Evolutionary conservation across 1,140 invertebrate species (phyloP).

Genomic region (Zaprionus ghesquierei): DNA sequence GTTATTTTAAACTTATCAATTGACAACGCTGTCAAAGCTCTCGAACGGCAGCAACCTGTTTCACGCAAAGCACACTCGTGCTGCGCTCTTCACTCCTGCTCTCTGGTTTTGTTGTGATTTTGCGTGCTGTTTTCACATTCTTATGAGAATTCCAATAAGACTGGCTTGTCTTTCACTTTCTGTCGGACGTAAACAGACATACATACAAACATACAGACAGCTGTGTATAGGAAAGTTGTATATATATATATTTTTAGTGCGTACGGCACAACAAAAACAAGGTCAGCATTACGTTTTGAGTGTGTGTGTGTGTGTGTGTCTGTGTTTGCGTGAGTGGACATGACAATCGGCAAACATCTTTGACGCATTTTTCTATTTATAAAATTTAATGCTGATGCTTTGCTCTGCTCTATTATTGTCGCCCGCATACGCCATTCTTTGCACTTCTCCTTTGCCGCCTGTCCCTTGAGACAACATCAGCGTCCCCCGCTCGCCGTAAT

Average conservation of each 20-base stretch:
- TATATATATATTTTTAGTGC: conserved; percentile 26
- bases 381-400: not conserved
- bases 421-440: conserved; percentile 32
- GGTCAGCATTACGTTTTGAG: conserved; percentile 38
- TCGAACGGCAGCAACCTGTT: conserved; percentile 51
- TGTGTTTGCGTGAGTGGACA: not conserved
- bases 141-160: conserved; percentile 79
- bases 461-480: not conserved
- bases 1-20: conserved; percentile 42
- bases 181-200: conserved; percentile 23
- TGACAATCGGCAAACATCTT: conserved; percentile 27
- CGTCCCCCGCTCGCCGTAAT: not conserved
- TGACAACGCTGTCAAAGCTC: conserved; percentile 6
- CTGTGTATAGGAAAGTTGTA: conserved; percentile 32
- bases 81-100: not conserved
- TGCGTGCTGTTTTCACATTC: conserved; percentile 59
- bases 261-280: conserved; percentile 38
- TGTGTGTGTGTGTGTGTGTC: not conserved
- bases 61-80: conserved; percentile 10
- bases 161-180: conserved; percentile 69
- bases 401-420: not conserved
- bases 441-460: not conserved
- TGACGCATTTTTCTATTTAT: conserved; percentile 38
- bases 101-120: conserved; percentile 11
- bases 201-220: not conserved